Evolutionary conservation across 2,797 vertebrate genomes (phyloP).

Genomic region (Scolopax bukidnonensis): DNA sequence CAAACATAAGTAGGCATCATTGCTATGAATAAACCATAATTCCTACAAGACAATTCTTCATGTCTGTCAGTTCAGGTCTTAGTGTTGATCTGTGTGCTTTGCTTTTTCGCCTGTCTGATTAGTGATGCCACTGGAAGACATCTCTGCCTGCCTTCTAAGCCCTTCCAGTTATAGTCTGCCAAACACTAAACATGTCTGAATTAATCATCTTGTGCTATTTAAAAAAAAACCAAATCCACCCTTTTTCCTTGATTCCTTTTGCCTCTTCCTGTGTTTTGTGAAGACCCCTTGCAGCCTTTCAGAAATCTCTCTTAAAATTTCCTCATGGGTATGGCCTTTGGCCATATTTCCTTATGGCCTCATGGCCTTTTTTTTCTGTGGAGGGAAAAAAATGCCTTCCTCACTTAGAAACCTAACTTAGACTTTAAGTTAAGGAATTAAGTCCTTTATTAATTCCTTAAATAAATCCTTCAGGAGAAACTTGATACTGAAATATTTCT

Average conservation of each 20-base stretch:
- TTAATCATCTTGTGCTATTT: neutral
- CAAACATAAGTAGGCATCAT: neutral
- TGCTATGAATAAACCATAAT: neutral
- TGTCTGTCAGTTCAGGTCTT: neutral
- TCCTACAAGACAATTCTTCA: neutral
- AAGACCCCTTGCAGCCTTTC: neutral
- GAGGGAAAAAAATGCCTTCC: neutral
- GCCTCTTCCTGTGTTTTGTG: neutral
- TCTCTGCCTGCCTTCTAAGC: neutral
- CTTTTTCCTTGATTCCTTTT: neutral
- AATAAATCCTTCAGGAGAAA: neutral
- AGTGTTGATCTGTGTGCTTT: neutral
- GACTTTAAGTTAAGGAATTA: neutral
- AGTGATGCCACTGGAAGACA: neutral
- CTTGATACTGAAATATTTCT: neutral
- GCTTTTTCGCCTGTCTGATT: neutral
- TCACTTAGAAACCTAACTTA: neutral
- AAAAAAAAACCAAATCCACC: neutral
- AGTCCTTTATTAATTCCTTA: neutral
- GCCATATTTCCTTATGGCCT: no score
- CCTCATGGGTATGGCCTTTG: no score
- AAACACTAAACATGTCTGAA: neutral
- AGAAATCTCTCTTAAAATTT: neutral
- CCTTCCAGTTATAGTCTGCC: neutral
- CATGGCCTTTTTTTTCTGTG: neutral